phyloP scores from a whole-genome alignment of 1,140 invertebrate species.

The Steinernema feltiae region DNA sequence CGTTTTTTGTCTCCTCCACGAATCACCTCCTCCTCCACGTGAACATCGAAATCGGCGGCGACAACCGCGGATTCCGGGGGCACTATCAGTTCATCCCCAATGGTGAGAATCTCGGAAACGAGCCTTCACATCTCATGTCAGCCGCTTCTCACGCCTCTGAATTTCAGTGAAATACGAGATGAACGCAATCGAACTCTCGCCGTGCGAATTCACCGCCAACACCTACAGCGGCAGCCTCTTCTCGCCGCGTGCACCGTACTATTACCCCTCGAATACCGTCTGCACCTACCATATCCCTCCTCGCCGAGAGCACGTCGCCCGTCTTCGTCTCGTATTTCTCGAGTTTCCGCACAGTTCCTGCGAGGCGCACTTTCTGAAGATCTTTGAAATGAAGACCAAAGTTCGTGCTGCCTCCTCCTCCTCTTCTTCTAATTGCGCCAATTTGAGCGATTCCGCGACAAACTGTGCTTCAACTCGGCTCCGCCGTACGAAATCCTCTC shows the following conservation, averaged over 20 bases:
- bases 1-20: background rate
- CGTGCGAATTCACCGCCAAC: background rate
- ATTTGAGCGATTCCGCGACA: background rate
- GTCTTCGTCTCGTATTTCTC: background rate
- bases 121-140: background rate
- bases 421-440: background rate
- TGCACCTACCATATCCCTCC: background rate
- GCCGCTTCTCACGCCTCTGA: background rate
- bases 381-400: background rate
- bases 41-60: background rate
- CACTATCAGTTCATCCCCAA: background rate
- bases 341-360: background rate
- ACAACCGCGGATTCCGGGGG: background rate
- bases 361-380: background rate
- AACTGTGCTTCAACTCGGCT: slow-evolving; percentile 8
- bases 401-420: background rate
- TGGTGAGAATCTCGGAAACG: background rate
- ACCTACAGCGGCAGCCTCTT: background rate
- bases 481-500: slow-evolving; percentile 1
- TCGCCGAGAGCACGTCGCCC: background rate
- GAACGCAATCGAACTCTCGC: slow-evolving; percentile 4
- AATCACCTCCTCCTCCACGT: background rate
- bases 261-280: background rate
- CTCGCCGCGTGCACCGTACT: background rate
- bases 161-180: slow-evolving; percentile 3